Evolutionary conservation across 2,888 invertebrate genomes (phyloP).

Genomic region (Hemicrepidius hirtus): DNA sequence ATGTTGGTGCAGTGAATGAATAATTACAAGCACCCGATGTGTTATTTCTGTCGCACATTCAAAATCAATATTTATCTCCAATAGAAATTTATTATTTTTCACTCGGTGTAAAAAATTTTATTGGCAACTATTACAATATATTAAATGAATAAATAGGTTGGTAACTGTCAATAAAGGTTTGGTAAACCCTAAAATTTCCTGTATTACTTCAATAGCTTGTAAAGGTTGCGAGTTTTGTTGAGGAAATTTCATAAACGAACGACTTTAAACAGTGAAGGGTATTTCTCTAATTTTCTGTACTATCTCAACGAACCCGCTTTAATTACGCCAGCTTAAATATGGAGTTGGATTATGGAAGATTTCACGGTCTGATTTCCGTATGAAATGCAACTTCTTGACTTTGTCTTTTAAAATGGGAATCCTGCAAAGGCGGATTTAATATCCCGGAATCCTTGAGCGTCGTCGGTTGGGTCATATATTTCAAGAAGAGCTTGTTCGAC

Average conservation of each 20-base stretch:
- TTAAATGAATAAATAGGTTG: too few species aligned
- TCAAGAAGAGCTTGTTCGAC: conserved; percentile 36
- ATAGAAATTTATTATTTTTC: too few species aligned
- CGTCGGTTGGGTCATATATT: conserved; percentile 30
- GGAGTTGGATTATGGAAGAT: background rate
- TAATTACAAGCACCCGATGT: too few species aligned
- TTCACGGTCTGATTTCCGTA: conserved; percentile 11
- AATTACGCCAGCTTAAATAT: conserved; percentile 2
- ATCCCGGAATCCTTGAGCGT: conserved; percentile 30
- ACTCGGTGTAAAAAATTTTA: too few species aligned
- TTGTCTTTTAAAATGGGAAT: conserved; percentile 25
- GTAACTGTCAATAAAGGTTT: too few species aligned
- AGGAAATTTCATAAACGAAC: background rate
- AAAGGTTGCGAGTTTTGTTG: background rate
- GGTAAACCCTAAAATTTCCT: too few species aligned
- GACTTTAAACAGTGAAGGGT: background rate
- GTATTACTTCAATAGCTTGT: background rate
- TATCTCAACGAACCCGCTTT: background rate
- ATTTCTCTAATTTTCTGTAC: background rate
- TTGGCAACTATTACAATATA: too few species aligned
- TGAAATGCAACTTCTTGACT: conserved; percentile 10
- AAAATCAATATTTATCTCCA: too few species aligned
- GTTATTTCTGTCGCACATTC: too few species aligned
- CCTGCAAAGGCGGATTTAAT: conserved; percentile 35
- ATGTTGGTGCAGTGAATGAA: too few species aligned